Conservation (phyloP, 2,888 invertebrate species). For the Sminthurides aquaticus region DNA sequence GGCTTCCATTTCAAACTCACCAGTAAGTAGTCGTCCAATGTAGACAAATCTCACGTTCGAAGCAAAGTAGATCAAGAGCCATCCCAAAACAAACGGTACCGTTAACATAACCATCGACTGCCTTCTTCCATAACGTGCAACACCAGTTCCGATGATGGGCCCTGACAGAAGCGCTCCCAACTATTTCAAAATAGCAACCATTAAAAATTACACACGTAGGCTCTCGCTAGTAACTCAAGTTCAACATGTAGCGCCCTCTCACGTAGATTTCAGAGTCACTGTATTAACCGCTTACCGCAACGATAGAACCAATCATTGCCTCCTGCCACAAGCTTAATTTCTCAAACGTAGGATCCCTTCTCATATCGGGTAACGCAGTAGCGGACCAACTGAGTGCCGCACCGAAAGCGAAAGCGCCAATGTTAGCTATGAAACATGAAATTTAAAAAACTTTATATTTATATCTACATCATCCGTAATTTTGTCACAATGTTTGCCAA, state of each 20-base stretch:
- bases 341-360: slow-evolving; percentile 32
- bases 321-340: slow-evolving; percentile 45
- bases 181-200: slow-evolving; percentile 24
- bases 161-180: slow-evolving; percentile 40
- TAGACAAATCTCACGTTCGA: slow-evolving; percentile 47
- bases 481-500: not conserved
- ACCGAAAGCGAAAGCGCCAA: slow-evolving; percentile 37
- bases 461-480: not conserved
- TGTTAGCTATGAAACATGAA: slow-evolving; percentile 29
- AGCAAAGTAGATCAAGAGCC: slow-evolving; percentile 45
- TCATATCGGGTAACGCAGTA: slow-evolving; percentile 38
- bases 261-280: not conserved
- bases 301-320: slow-evolving; percentile 38
- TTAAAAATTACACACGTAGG: slow-evolving; percentile 2
- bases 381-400: slow-evolving; percentile 38
- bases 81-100: slow-evolving; percentile 44
- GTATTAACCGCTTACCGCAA: slow-evolving; percentile 29
- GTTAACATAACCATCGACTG: slow-evolving; percentile 29
- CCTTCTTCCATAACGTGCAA: slow-evolving; percentile 36
- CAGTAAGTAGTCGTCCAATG: slow-evolving; percentile 48
- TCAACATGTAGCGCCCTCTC: not conserved
- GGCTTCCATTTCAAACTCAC: no score
- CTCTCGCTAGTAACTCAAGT: not conserved
- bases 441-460: not conserved
- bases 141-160: slow-evolving; percentile 36